phyloP scores from a whole-genome alignment of 2,113 vertebrate genomes.

The Gracilinanus agilis region DNA sequence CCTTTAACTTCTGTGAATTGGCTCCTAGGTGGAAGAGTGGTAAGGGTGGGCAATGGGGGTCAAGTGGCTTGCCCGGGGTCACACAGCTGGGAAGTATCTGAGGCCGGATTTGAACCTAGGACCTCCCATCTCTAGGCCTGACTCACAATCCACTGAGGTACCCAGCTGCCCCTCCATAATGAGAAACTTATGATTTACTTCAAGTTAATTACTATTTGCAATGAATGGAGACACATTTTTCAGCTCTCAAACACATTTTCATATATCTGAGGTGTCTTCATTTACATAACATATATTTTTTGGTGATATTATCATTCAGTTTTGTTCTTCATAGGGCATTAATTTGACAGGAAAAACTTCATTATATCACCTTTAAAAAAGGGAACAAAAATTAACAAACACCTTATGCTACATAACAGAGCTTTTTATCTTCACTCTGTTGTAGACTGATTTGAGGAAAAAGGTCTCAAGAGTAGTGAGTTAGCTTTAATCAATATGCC shows the following conservation, averaged over 20 bases:
- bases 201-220: conserved; percentile 26
- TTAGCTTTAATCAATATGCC: conserved; percentile 25
- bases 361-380: neutral
- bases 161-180: too few relatives aligned
- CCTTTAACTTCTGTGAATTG: too few relatives aligned
- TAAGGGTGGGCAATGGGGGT: too few relatives aligned
- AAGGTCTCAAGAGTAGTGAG: conserved; percentile 23
- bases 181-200: conserved; percentile 41
- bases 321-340: conserved; percentile 25
- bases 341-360: conserved; percentile 41
- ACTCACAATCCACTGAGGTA: too few relatives aligned
- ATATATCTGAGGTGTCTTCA: conserved; percentile 5
- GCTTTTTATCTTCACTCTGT: conserved; percentile 15
- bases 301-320: conserved; percentile 40
- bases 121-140: too few relatives aligned
- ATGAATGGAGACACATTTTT: conserved; percentile 13
- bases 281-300: conserved; percentile 23
- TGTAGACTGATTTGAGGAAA: conserved; percentile 2
- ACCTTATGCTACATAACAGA: conserved; percentile 41
- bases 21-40: too few relatives aligned
- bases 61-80: too few relatives aligned
- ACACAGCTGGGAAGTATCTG: too few relatives aligned
- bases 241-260: conserved; percentile 48
- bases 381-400: neutral
- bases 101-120: too few relatives aligned